These are phyloP conservation scores for Cerceris rybyensis DNA, from an alignment of 2,888 invertebrate genomes.

Conservation along the genomic window DNA sequence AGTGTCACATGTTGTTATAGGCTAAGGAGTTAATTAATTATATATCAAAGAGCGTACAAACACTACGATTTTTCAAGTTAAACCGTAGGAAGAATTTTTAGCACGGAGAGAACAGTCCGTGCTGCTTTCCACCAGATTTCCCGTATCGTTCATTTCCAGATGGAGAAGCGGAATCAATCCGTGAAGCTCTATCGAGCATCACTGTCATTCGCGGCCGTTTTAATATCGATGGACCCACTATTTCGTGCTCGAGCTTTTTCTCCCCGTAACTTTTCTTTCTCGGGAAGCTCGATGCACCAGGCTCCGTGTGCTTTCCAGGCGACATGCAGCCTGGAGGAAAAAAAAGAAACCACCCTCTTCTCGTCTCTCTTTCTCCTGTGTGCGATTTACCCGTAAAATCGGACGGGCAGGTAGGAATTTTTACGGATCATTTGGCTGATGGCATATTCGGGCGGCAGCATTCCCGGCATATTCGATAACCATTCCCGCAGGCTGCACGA, in stretches of 20 bases:
- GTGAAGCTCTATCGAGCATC: conserved; percentile 48
- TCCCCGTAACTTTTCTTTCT: conserved; percentile 28
- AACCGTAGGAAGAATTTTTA: no score
- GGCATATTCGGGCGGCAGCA: conserved; percentile 72
- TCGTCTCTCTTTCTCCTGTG: no score
- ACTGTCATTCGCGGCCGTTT: conserved; percentile 66
- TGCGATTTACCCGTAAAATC: conserved; percentile 61
- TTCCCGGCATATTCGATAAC: conserved; percentile 74
- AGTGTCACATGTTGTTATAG: no score
- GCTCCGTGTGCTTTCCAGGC: conserved; percentile 10
- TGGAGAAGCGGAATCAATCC: conserved; percentile 65
- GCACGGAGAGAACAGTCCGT: no score
- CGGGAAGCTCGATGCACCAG: conserved; percentile 15
- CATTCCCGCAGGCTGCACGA: conserved; percentile 43
- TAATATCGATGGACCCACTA: conserved; percentile 66
- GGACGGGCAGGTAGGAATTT: conserved; percentile 71
- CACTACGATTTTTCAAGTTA: no score
- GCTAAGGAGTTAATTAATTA: no score
- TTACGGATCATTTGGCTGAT: conserved; percentile 77
- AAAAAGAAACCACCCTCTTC: conserved; percentile 48
- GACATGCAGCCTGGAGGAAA: conserved; percentile 14
- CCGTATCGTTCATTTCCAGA: conserved; percentile 37
- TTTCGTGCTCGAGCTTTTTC: conserved; percentile 47
- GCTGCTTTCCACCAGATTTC: conserved; percentile 33
- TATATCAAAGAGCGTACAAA: no score